Conservation (phyloP, 2,888 invertebrate species). For the Oscheius sp. region DNA sequence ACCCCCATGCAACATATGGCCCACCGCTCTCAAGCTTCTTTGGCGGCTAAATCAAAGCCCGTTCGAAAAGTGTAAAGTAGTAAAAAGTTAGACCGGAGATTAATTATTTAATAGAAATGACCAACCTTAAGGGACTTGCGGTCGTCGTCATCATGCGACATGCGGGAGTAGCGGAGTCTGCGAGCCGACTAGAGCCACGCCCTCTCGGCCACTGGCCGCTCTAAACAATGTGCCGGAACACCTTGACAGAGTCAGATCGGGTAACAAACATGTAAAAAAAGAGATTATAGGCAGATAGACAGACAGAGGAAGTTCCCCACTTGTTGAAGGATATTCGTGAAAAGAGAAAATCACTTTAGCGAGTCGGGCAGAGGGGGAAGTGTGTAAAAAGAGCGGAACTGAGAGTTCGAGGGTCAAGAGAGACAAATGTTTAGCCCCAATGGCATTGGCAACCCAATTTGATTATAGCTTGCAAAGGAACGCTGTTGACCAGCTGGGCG, state of each 20-base stretch:
- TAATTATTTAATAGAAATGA: background rate
- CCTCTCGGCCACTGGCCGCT: slow-evolving; percentile 36
- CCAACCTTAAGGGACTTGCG: slow-evolving; percentile 34
- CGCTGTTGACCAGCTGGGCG: background rate
- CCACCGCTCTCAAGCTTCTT: background rate
- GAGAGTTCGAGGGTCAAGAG: background rate
- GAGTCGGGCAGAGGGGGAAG: background rate
- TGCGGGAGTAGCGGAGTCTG: slow-evolving; percentile 37
- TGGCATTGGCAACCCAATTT: too few relatives aligned
- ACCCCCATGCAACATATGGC: slow-evolving; percentile 4
- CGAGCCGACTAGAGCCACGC: slow-evolving; percentile 29
- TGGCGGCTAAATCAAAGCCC: too few relatives aligned
- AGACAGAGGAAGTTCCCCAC: background rate
- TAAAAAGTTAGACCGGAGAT: background rate
- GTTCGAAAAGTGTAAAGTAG: too few relatives aligned
- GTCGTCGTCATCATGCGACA: slow-evolving; percentile 36
- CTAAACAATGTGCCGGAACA: slow-evolving; percentile 37
- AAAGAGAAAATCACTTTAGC: background rate
- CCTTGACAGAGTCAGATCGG: slow-evolving; percentile 9
- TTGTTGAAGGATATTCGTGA: background rate
- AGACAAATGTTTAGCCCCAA: too few relatives aligned
- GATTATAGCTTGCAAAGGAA: too few relatives aligned
- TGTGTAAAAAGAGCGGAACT: background rate
- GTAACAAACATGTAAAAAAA: slow-evolving; percentile 14
- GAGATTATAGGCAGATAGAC: background rate